These are phyloP conservation scores for Notarius lentiginosus DNA, from an alignment of 2,113 vertebrate species.

Conservation along the genomic window DNA sequence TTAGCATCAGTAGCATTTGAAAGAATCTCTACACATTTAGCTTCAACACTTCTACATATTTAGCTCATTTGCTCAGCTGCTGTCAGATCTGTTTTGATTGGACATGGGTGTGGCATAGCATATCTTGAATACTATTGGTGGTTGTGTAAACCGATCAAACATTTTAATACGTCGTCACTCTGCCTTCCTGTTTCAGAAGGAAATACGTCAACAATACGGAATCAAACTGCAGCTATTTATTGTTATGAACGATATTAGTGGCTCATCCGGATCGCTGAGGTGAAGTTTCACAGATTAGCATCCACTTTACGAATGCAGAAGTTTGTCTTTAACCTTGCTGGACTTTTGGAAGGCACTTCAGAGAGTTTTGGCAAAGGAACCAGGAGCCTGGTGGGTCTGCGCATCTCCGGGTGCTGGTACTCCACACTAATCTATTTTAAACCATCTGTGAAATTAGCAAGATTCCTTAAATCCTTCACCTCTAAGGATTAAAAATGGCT, in stretches of 20 bases:
- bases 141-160: neutral
- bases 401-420: constrained; percentile 78
- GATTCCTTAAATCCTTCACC: constrained; percentile 83
- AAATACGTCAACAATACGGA: neutral
- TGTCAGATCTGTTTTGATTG: neutral
- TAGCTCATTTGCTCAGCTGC: neutral
- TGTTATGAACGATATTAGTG: too few relatives aligned
- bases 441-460: constrained; percentile 86
- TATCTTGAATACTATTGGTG: too few relatives aligned
- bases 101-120: neutral
- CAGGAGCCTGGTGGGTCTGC: constrained; percentile 78
- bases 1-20: too few relatives aligned
- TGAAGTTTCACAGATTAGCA: constrained; percentile 55
- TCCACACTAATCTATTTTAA: constrained; percentile 84
- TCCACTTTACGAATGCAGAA: constrained; percentile 67
- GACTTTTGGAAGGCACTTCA: constrained; percentile 82
- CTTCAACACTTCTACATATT: too few relatives aligned
- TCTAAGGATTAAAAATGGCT: constrained; percentile 80
- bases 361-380: constrained; percentile 77
- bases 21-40: neutral
- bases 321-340: constrained; percentile 83
- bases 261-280: constrained; percentile 7
- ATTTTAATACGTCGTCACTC: neutral
- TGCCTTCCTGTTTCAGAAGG: neutral
- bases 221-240: too few relatives aligned